Evolutionary conservation across 2,113 vertebrate species (phyloP).

Genomic region (Cygnus atratus): DNA sequence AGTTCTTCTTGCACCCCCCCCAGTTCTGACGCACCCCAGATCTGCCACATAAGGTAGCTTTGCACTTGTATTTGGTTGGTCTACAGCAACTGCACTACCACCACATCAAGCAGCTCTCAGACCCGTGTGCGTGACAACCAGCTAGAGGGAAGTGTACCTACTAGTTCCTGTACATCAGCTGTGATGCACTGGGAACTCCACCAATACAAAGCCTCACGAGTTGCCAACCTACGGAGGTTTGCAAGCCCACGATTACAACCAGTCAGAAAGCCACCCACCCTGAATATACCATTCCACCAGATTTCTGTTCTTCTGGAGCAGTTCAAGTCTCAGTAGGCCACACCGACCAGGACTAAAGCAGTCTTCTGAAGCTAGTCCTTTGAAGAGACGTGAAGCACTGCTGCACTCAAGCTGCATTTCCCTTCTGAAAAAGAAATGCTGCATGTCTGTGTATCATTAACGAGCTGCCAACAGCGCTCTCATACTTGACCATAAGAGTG

Average conservation of each 20-base stretch:
- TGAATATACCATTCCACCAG: accelerated
- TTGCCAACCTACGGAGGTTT: neutral
- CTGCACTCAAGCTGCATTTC: neutral
- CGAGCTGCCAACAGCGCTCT: neutral
- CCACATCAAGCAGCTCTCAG: neutral
- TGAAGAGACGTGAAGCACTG: neutral
- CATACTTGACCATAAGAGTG: neutral
- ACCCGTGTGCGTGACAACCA: neutral
- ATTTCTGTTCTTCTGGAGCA: neutral
- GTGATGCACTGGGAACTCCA: neutral
- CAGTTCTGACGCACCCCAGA: neutral
- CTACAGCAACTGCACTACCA: neutral
- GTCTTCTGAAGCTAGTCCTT: neutral
- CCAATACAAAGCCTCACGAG: neutral
- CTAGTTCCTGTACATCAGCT: neutral
- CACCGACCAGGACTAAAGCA: neutral
- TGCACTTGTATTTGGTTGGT: neutral
- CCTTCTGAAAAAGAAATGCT: neutral
- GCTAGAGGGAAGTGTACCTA: neutral
- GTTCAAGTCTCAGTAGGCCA: neutral
- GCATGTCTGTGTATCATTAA: neutral
- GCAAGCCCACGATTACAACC: neutral
- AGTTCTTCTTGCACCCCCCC: neutral
- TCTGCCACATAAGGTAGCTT: neutral
- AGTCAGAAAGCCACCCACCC: neutral